A percentile compares a stretch with the other conserved stretches of the same genome.
Conservation (phyloP, 2,797 vertebrate genomes). For the Danio albolineatus region DNA sequence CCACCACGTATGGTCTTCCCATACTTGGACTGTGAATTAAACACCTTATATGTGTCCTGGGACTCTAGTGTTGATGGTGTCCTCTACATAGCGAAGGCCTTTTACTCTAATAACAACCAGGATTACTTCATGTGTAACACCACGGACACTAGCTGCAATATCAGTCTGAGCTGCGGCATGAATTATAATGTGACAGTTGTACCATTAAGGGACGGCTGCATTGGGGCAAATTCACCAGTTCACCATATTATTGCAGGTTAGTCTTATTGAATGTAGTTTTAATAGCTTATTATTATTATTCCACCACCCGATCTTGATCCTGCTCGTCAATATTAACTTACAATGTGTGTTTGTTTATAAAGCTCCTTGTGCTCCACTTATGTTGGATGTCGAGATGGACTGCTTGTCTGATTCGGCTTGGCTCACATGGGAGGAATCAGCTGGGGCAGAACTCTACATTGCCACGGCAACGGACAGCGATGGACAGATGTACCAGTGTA, state of each 20-base stretch:
- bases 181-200: slow-evolving; percentile 75
- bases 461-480: slow-evolving; percentile 59
- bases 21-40: slow-evolving; percentile 67
- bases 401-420: slow-evolving; percentile 76
- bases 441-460: slow-evolving; percentile 66
- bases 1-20: slow-evolving; percentile 63
- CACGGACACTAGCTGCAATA: slow-evolving; percentile 62
- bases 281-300: neutral
- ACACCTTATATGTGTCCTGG: slow-evolving; percentile 73
- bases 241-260: slow-evolving; percentile 72
- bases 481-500: slow-evolving; percentile 65
- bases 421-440: slow-evolving; percentile 69
- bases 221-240: slow-evolving; percentile 68
- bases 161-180: slow-evolving; percentile 73
- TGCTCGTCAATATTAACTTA: neutral
- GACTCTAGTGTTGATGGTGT: slow-evolving; percentile 61
- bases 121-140: slow-evolving; percentile 67
- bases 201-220: slow-evolving; percentile 69
- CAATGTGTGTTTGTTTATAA: slow-evolving; percentile 32
- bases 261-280: neutral
- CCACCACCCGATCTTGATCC: neutral
- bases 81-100: slow-evolving; percentile 62
- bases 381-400: slow-evolving; percentile 75
- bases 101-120: slow-evolving; percentile 26
- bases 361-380: slow-evolving; percentile 76